Conservation (phyloP, 2,113 vertebrate species). For the Formicarius rufipectus region DNA sequence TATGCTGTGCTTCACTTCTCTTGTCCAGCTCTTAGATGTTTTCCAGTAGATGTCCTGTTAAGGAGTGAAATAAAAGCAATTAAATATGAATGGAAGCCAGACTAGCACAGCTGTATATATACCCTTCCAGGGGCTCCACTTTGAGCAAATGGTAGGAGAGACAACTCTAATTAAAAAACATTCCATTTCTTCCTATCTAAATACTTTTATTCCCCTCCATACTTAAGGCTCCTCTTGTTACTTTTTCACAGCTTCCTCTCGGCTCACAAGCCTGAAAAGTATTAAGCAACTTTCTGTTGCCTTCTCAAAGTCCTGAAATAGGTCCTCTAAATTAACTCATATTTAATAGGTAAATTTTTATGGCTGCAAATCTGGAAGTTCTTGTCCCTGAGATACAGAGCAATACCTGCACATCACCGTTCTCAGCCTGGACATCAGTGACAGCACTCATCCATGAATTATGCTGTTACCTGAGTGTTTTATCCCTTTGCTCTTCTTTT, state of each 20-base stretch:
- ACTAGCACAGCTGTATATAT: constrained; percentile 8
- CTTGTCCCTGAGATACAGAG: not conserved
- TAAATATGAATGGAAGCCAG: not conserved
- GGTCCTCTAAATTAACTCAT: not conserved
- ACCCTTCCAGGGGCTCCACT: not conserved
- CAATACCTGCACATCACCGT: not conserved
- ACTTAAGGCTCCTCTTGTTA: not conserved
- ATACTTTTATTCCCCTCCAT: not conserved
- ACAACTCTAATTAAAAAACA: not conserved
- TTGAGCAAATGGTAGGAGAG: not conserved
- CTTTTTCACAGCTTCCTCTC: not conserved
- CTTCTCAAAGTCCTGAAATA: not conserved
- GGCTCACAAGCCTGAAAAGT: not conserved
- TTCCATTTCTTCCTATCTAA: not conserved
- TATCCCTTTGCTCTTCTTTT: not conserved
- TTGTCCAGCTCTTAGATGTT: not conserved
- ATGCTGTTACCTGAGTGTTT: not conserved
- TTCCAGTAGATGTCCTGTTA: not conserved
- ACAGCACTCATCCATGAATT: not conserved
- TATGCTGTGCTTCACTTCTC: not conserved
- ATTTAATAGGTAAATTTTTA: not conserved
- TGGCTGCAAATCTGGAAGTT: not conserved
- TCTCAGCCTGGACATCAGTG: not conserved
- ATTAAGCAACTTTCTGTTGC: not conserved
- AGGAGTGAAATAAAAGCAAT: not conserved